Base-by-base conservation (phyloP, 2,888 invertebrate species). In the Brenthis daphne region DNA sequence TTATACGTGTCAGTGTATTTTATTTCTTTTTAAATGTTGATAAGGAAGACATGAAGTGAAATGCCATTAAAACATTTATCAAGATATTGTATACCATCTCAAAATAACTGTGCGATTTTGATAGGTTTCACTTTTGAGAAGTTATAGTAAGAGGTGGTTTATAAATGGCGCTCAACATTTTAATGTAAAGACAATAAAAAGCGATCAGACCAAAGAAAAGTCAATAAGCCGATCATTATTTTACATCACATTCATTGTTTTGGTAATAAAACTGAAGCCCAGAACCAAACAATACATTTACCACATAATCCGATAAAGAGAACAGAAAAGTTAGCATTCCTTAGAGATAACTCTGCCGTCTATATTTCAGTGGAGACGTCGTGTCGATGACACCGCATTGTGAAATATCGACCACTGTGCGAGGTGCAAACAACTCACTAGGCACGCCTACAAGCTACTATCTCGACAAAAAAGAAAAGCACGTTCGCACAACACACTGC, bases 361-460 rank as follows among this genome's bases (percentile, higher is more conserved):
- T 75, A 79, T 80, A 80, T 80, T 80, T 81, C 77, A 81, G 78
- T 66, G 58, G 77, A 79, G 78, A 79, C 76, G 83, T 80, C 82
- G 81, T 85, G 84, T 82, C 87, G 85, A 89, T 87, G 89, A 89
- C 88, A 86, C 82, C 79, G 79, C 83, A 74, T 75, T 75, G 79
- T 86, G 85, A 89, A 85, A 88, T 91, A 92, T 91, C 91, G 92
- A 91, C 89, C 88, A 88, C 87, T 88, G 86, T 86, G 83, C 85
- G 84, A 90, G 87, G 90, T 90, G 91, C 89, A 89, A 90, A 91
- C 90, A 90, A 85, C 86, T 88, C 84, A 86, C 88, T 86, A 90
- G 90, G 86, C 88, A 89, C 90, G 91, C 90, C 91, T 91, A 90
- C 90, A 82, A 85, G 81, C 82, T 82, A 80, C 82, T 84, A 86